A percentile compares a stretch with the other conserved stretches of the same genome.
These are phyloP conservation scores for Gymnobelideus leadbeateri DNA, from an alignment of 2,113 vertebrate genomes.

Conservation along the genomic window DNA sequence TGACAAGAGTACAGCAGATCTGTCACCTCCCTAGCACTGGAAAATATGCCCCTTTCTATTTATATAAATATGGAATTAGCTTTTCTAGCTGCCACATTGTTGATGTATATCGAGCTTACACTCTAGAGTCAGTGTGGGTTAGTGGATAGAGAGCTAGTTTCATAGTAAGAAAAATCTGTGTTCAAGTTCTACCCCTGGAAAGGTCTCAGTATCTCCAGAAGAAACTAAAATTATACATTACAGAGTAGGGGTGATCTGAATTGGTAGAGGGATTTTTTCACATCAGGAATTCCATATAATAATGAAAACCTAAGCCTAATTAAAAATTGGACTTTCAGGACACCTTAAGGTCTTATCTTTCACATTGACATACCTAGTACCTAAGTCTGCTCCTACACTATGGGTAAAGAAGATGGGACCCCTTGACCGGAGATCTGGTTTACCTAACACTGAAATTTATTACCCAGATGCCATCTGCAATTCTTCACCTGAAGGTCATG, in stretches of 20 bases:
- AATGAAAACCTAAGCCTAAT: neutral
- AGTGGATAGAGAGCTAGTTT: neutral
- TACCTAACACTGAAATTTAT: neutral
- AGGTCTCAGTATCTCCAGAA: neutral
- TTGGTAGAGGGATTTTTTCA: neutral
- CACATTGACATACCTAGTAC: neutral
- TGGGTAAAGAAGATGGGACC: neutral
- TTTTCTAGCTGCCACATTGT: neutral
- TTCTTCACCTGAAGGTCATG: neutral
- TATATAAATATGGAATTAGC: neutral
- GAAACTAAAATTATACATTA: neutral
- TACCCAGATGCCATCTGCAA: neutral
- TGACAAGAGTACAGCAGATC: neutral
- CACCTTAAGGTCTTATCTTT: neutral
- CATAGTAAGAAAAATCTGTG: neutral
- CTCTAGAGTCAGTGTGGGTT: neutral
- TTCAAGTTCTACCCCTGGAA: neutral
- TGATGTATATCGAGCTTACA: neutral
- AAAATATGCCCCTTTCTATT: neutral
- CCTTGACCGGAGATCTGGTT: neutral
- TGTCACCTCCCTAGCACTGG: neutral
- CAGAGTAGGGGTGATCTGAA: neutral
- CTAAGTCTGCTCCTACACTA: neutral
- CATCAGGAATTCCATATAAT: neutral
- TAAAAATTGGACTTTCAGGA: slow-evolving; percentile 1